These are phyloP conservation scores for Apus apus DNA, from an alignment of 2,113 vertebrate genomes.

Conservation along the genomic window DNA sequence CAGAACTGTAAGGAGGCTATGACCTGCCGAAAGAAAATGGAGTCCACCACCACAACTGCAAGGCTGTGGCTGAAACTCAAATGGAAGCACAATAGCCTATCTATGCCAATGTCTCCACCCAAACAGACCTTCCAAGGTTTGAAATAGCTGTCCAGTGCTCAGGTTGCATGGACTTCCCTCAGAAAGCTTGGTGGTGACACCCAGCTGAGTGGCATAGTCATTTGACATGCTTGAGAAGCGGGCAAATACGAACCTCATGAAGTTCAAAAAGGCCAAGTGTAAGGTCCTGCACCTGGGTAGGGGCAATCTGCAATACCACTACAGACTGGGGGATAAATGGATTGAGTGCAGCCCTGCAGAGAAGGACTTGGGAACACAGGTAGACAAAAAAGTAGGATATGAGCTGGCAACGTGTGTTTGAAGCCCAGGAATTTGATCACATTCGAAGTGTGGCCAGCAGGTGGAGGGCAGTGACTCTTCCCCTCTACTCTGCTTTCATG, in stretches of 20 bases:
- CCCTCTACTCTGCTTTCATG: not conserved
- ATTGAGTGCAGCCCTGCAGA: not conserved
- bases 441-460: not conserved
- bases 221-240: not conserved
- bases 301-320: not conserved
- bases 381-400: not conserved
- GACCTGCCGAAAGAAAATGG: not conserved
- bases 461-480: not conserved
- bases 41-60: not conserved
- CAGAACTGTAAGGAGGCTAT: not conserved
- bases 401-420: fast-evolving
- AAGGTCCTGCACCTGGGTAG: not conserved
- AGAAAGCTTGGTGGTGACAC: not conserved
- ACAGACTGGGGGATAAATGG: not conserved
- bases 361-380: not conserved
- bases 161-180: not conserved
- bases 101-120: not conserved
- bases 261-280: not conserved
- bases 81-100: fast-evolving
- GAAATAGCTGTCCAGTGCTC: not conserved
- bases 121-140: not conserved
- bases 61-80: not conserved
- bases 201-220: not conserved
- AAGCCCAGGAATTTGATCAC: not conserved
- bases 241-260: not conserved